A percentile compares a stretch with the other conserved stretches of the same genome.
These are phyloP conservation scores for Meiosimyza platycephala DNA, from an alignment of 2,888 invertebrate genomes.

Conservation along the genomic window DNA sequence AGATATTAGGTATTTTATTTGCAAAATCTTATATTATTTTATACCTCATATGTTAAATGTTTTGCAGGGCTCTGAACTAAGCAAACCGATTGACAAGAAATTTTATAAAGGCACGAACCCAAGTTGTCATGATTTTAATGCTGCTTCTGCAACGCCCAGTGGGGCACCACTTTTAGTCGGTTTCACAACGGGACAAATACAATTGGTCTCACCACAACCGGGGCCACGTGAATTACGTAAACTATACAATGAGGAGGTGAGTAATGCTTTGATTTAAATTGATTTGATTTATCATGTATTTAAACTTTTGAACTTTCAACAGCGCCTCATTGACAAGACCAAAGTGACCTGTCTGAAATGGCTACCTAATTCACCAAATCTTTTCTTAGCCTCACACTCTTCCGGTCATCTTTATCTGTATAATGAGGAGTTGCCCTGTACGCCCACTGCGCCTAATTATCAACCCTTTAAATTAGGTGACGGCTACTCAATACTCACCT, in stretches of 20 bases:
- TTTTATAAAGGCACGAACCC: slow-evolving; percentile 99
- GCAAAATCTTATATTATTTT: slow-evolving; percentile 2
- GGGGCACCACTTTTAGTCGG: slow-evolving; percentile 93
- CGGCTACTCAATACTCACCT: slow-evolving; percentile 93
- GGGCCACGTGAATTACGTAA: slow-evolving; percentile 96
- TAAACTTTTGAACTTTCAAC: slow-evolving; percentile 29
- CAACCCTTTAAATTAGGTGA: slow-evolving; percentile 96
- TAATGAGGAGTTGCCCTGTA: slow-evolving; percentile 93
- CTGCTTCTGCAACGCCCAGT: slow-evolving; percentile 81
- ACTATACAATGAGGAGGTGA: slow-evolving; percentile 97
- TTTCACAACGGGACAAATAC: slow-evolving; percentile 98
- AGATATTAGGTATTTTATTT: no score
- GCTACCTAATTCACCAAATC: slow-evolving; percentile 94
- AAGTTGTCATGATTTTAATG: slow-evolving; percentile 98
- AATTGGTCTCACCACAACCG: slow-evolving; percentile 97
- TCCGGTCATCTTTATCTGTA: slow-evolving; percentile 98
- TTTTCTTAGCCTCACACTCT: slow-evolving; percentile 94
- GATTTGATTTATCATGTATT: slow-evolving; percentile 15
- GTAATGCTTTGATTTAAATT: slow-evolving; percentile 16
- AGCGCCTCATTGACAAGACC: slow-evolving; percentile 68
- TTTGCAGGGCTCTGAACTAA: slow-evolving; percentile 88
- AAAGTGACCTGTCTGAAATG: slow-evolving; percentile 94
- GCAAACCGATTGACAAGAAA: slow-evolving; percentile 97
- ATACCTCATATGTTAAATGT: slow-evolving; percentile 34
- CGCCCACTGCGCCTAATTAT: slow-evolving; percentile 91